Percentiles rank a stretch among this genome's conserved stretches.
phyloP scores from a whole-genome alignment of 2,113 vertebrate species.

The Spea bombifrons region DNA sequence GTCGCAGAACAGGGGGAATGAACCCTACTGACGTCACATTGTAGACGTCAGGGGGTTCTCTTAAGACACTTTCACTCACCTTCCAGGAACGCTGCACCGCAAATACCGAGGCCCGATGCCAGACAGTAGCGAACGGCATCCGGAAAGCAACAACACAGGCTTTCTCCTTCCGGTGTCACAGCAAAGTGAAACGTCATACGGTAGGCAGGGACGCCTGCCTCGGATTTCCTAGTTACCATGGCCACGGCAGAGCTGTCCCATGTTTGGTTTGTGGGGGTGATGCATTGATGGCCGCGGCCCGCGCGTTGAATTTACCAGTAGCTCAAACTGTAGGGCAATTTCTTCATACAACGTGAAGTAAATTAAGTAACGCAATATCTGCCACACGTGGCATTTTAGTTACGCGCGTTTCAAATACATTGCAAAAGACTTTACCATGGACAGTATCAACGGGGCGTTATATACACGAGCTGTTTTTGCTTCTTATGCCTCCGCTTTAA shows the following conservation, averaged over 20 bases:
- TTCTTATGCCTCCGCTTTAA: too few relatives aligned
- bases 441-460: too few relatives aligned
- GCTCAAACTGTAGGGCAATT: too few relatives aligned
- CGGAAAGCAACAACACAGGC: conserved; percentile 19
- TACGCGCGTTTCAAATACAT: too few relatives aligned
- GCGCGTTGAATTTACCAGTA: too few relatives aligned
- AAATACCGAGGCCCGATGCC: conserved; percentile 16
- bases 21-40: conserved; percentile 1
- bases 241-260: neutral
- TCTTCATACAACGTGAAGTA: too few relatives aligned
- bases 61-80: conserved; percentile 12
- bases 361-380: too few relatives aligned
- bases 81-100: conserved; percentile 16
- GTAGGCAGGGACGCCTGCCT: neutral
- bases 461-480: too few relatives aligned
- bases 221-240: conserved; percentile 4
- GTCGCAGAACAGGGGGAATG: too few relatives aligned
- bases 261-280: neutral
- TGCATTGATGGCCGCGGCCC: too few relatives aligned
- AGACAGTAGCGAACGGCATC: conserved; percentile 7
- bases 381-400: too few relatives aligned
- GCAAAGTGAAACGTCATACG: conserved; percentile 7
- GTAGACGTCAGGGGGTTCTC: neutral
- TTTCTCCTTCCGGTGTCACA: conserved; percentile 29
- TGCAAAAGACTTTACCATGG: too few relatives aligned